Evolutionary conservation across 2,113 vertebrate species (phyloP).

Genomic region (Campylorhamphus procurvoides): DNA sequence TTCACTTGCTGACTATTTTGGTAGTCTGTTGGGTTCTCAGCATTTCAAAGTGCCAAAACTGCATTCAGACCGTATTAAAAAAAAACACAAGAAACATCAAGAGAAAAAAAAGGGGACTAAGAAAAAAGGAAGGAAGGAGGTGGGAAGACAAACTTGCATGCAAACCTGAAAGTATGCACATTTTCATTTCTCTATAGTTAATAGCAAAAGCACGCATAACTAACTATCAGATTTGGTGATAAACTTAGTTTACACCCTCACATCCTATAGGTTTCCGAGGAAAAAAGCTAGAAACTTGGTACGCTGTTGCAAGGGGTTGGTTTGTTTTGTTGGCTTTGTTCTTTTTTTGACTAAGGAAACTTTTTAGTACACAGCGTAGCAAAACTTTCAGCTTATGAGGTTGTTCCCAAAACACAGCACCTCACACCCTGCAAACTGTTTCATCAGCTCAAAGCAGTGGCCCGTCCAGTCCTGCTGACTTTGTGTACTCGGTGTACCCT

Average conservation of each 20-base stretch:
- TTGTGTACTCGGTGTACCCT: not conserved
- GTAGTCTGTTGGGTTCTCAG: not conserved
- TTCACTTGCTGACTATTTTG: not conserved
- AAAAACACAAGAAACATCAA: not conserved
- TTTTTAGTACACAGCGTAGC: not conserved
- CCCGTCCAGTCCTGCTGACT: not conserved
- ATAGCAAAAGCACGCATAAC: not conserved
- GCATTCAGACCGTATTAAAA: not conserved
- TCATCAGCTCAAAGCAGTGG: not conserved
- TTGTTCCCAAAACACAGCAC: not conserved
- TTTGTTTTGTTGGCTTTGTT: not conserved
- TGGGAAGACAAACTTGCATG: not conserved
- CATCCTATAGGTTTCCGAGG: not conserved
- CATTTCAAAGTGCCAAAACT: not conserved
- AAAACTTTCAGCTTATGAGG: not conserved
- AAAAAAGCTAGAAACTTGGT: not conserved
- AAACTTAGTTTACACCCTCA: not conserved
- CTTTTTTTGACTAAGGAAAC: not conserved
- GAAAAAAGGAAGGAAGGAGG: not conserved
- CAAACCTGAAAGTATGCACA: not conserved
- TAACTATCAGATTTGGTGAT: not conserved
- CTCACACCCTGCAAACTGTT: not conserved
- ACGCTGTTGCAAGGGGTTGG: accelerated
- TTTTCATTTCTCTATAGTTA: not conserved
- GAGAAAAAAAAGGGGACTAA: not conserved